Conservation (phyloP, 2,113 vertebrate genomes). For the Tetrax tetrax region DNA sequence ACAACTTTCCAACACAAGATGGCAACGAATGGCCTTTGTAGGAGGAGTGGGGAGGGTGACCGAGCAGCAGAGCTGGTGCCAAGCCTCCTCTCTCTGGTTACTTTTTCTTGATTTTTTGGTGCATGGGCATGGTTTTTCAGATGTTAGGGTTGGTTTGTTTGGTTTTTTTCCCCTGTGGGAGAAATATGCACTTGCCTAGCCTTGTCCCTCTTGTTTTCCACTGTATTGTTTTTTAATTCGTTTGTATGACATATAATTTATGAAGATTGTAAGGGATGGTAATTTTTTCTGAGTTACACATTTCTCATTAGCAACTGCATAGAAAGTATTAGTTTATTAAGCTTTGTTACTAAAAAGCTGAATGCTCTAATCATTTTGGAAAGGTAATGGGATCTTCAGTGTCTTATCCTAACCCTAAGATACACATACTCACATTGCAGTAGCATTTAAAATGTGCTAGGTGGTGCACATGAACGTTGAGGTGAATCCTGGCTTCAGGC, state of each 20-base stretch:
- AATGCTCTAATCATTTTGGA: background rate
- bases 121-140: conserved; percentile 3
- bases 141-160: background rate
- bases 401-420: background rate
- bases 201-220: background rate
- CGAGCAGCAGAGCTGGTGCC: background rate
- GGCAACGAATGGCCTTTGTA: conserved; percentile 66
- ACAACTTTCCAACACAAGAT: conserved; percentile 59
- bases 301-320: background rate
- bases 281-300: background rate
- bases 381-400: background rate
- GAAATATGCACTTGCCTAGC: background rate
- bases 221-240: background rate
- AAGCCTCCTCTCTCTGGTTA: conserved; percentile 50
- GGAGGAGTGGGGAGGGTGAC: conserved; percentile 23
- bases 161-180: background rate
- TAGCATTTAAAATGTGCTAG: background rate
- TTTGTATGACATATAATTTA: background rate
- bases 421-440: background rate
- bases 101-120: conserved; percentile 46
- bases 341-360: background rate
- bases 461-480: background rate
- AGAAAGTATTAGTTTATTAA: background rate
- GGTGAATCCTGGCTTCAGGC: background rate
- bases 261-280: background rate